Base-by-base conservation (phyloP, 2,797 vertebrate species). In the Galago senegalensis region DNA sequence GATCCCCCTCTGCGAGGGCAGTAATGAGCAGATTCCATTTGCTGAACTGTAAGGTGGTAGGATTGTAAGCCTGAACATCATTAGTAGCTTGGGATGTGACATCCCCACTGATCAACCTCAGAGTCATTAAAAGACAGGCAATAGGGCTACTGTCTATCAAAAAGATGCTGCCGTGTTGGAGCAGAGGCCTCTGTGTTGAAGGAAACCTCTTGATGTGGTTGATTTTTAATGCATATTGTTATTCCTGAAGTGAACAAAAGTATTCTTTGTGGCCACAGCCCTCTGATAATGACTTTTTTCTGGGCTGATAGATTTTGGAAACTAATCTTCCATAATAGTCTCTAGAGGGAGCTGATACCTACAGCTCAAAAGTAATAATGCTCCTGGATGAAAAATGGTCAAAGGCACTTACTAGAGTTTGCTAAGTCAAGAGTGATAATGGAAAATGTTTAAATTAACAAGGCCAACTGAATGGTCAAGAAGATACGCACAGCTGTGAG, bases 381-480 rank as follows among this genome's bases (percentile, higher is more conserved):
- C 23, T 94, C 63, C 81, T 65, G 58, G 37, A 70, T n/a, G 79
- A 87, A 40, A 63, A 85, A 49, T 70, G 27, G 82, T 73, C 69
- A 58, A 6, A 93, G 60, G 46, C 76, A 87, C 72, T 34, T 2
- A 37, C 11, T 90, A 83, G 69, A 75, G 3, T 91, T 18, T 94
- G 80, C 90, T 96, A 97, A 94, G 76, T 96, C 72, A 93, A 84
- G 56, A 92, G 87, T 70, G 80, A 61, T 85, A 95, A 93, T 72
- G 76, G 65, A 80, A 86, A 58, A 96, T 77, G 40, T 76, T 94
- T 94, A 97, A 97, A 94, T 95, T 93, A 95, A 95, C 84, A 96
- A 95, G 93, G 87, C 40, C 93, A 91, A 90, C 14, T 85, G 87
- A 92, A 93, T 87, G 70, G 58, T 77, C 67, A 81, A 75, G 81